Base-by-base conservation (phyloP, 2,888 invertebrate genomes). In the Coelinius sp. region DNA sequence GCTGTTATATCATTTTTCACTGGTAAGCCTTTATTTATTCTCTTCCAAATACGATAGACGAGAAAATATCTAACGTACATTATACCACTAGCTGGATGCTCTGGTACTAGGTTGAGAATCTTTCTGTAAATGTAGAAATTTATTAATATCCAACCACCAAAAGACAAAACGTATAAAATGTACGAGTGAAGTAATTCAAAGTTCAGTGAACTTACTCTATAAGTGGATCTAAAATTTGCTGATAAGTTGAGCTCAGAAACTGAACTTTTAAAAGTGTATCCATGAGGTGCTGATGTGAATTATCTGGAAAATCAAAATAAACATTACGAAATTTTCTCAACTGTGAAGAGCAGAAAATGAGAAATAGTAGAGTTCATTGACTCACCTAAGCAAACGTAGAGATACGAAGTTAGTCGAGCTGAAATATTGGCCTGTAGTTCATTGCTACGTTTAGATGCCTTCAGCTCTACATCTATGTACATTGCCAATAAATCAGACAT, bases 391-490 rank as follows among this genome's bases (percentile, higher is more conserved):
- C 84, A 86, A 77, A 86, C 71, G 71, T 80, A 82, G 69, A 88
- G 82, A 65, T 82, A 83, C 64, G 84, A 83, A 49, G 80, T 82
- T 56, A 88, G 77, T 69, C 85, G 84, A 56, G 82, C 81, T 53
- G 84, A 83, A 74, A 87, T 85, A 79, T 80, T 81, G 53, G 77
- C 79, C 69, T 78, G 78, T 73, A 82, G 78, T 68, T 85, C 85
- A 71, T 70, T 81, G 20, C 79, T 83, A 68, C 80, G 81, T 78
- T 86, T 81, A 79, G 88, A 80, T 20, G 87, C 86, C 75, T 87
- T 86, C 53, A 89, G 80, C 81, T 89, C 88, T 84, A 88, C 84
- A 74, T 89, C 88, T 78, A 88, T 82, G 76, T 88, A 89, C 81
- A 88, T 82, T 8, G 88, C 87, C 76, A 89, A 78, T 38, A 89